A percentile compares a stretch with the other conserved stretches of the same genome.
phyloP scores from a whole-genome alignment of 2,888 invertebrate species.

The Lacanobia oleracea region DNA sequence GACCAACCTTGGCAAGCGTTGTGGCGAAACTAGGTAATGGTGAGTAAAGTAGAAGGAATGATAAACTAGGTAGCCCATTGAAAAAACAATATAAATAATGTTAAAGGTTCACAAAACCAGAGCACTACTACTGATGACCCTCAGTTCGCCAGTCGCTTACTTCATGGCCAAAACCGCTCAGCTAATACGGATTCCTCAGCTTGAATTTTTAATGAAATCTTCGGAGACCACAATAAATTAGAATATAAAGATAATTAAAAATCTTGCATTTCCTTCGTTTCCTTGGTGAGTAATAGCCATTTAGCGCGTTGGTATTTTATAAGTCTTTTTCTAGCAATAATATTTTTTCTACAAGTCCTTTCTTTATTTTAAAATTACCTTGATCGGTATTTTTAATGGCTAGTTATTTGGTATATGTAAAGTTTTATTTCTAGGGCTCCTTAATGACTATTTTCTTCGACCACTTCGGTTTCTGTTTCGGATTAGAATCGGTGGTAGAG shows the following conservation, averaged over 20 bases:
- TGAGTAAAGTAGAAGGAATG: no score
- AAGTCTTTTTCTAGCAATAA: not conserved
- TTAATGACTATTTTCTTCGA: no score
- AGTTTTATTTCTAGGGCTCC: no score
- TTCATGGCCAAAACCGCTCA: constrained; percentile 13
- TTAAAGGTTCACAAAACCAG: no score
- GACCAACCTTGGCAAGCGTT: no score
- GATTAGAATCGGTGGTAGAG: no score
- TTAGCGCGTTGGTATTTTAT: not conserved
- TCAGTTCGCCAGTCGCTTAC: not conserved
- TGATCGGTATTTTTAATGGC: not conserved
- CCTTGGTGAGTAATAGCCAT: not conserved
- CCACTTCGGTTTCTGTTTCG: no score
- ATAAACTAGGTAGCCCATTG: no score
- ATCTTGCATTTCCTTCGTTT: constrained; percentile 13
- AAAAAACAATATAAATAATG: no score
- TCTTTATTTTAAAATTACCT: not conserved
- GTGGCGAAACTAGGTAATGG: no score
- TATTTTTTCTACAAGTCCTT: not conserved
- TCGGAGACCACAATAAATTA: constrained; percentile 53
- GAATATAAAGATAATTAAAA: constrained; percentile 47
- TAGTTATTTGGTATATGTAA: no score
- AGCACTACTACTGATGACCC: no score
- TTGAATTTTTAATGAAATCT: constrained; percentile 58
- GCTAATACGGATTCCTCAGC: constrained; percentile 32